Evolutionary conservation across 2,113 vertebrate species (phyloP), one percentile per base, ranked within the genome.

Genomic region (Sapajus apella): DNA sequence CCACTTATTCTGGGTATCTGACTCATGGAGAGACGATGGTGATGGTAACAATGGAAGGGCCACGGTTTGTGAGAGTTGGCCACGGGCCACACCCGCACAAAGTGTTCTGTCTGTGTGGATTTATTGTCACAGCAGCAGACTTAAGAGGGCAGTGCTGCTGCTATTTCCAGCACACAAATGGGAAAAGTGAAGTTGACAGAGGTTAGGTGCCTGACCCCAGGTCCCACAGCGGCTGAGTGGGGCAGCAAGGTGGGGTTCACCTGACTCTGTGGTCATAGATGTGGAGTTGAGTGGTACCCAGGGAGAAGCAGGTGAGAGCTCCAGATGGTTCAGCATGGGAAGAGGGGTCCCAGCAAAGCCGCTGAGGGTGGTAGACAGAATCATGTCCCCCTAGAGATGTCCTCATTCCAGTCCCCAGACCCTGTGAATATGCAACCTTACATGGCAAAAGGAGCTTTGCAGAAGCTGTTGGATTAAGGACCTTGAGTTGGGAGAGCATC

Each of bases 41-140:
- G 18, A 80, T 27, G 14, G 21, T 56, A 27, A 16, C 7, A 18
- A 40, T 5, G 0, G 2, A 30, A 10, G 47, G 18, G 8, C 30
- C 0, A 1, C 0, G 0, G 18, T 21, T 8, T 1, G 25, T 55
- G 58, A 58, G 25, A 14, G 20, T 16, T 1, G 0, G 23, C 14
- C 1, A 0, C 0, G 0, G 52, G 35, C 50, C 9, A 0, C 2
- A 4, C 4, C 32, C 9, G 1, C 14, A 0, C 7, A 21, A 3
- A 55, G 23, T 8, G 27, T 27, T 45, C 61, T 4, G 0, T 8
- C 43, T 30, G 0, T 10, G 7, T 5, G 32, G 37, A 25, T 43
- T 27, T 2, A n/a, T 2, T 10, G 0, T 35, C 6, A 4, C 0
- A 9, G 20, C 0, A 0, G 37, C 1, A 2, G 66, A 32, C 35